A percentile compares a stretch with the other conserved stretches of the same genome.
These are phyloP conservation scores for Drosophila nr. perissopoda DNA, from an alignment of 2,888 invertebrate species.

Conservation along the genomic window DNA sequence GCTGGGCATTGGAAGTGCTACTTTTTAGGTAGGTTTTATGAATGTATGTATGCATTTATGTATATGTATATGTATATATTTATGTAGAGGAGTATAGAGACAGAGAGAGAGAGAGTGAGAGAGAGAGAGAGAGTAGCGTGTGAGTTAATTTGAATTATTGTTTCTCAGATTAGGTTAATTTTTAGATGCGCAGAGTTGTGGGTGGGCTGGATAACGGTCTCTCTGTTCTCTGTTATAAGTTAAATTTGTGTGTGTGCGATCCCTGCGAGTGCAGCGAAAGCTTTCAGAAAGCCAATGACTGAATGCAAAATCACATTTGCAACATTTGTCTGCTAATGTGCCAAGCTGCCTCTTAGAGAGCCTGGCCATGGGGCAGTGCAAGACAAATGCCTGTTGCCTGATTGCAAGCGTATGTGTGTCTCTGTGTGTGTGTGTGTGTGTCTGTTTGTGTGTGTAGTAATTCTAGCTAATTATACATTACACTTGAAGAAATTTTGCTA, in stretches of 20 bases:
- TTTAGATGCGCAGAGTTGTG: constrained; percentile 36
- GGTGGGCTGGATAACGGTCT: constrained; percentile 61
- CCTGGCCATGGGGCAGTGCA: constrained; percentile 12
- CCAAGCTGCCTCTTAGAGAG: constrained; percentile 26
- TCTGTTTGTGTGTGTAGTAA: constrained; percentile 25
- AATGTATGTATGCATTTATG: constrained; percentile 16
- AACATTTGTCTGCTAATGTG: constrained; percentile 28
- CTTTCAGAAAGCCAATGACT: constrained; percentile 53
- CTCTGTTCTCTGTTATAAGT: constrained; percentile 10
- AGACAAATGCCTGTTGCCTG: constrained; percentile 15
- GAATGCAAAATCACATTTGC: constrained; percentile 13
- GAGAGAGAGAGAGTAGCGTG: constrained; percentile 14
- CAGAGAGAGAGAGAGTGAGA: not conserved
- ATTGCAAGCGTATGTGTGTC: not conserved
- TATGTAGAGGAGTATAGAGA: constrained; percentile 1
- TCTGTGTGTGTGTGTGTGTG: constrained; percentile 4
- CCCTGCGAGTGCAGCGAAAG: constrained; percentile 39
- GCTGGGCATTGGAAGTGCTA: constrained; percentile 39
- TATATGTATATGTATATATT: constrained; percentile 1
- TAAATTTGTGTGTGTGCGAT: constrained; percentile 8
- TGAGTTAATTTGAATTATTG: not conserved
- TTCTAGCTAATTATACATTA: constrained; percentile 72
- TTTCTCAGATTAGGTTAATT: constrained; percentile 6
- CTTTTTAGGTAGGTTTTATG: constrained; percentile 8
- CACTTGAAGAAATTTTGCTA: constrained; percentile 74